Evolutionary conservation across 2,888 invertebrate genomes (phyloP), one percentile per base, ranked within the genome.

Genomic region (Oscheius sp.): DNA sequence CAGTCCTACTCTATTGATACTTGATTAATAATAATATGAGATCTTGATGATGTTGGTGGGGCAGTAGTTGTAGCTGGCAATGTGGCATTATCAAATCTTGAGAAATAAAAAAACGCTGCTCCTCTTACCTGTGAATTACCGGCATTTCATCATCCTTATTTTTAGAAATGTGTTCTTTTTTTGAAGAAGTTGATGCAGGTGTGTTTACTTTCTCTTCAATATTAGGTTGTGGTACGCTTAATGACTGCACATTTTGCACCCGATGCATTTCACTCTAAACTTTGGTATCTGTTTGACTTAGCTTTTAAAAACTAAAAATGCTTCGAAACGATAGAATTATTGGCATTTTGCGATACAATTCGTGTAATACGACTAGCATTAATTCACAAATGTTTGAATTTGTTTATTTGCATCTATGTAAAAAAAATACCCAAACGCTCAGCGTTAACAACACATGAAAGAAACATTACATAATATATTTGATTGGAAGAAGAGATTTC

Each of bases 151-250:
- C 45, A 27, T 61, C 61, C 6, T 61, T 45, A 27, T 25, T 39
- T 29, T n/a, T n/a, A n/a, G n/a, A n/a, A n/a, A n/a, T n/a, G n/a
- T n/a, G n/a, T n/a, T n/a, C n/a, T n/a, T 8, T 3, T 6, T n/a
- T 39, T 17, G 61, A 17, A 2, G 58, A 25, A 1, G 45, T 45
- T 27, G 45, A 45, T 5, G 61, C 27, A 15, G 66, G 33, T 10
- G 45, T 37, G n/a, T 6, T 39, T 34, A 76, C 53, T n/a, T 71
- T 72, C 45, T 73, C 73, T 66, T 73, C 73, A 23, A 46, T 71
- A 4, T 29, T 31, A 6, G 27, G 45, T 17, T 25, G 45, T 8
- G 61, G 61, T 12, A 57, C 23, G 57, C 34, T 37, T 10, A 52
- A n/a, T n/a, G n/a, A n/a, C n/a, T n/a, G n/a, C n/a, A n/a, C n/a